Conservation (phyloP, 2,797 vertebrate species). For the Gymnothorax javanicus region DNA sequence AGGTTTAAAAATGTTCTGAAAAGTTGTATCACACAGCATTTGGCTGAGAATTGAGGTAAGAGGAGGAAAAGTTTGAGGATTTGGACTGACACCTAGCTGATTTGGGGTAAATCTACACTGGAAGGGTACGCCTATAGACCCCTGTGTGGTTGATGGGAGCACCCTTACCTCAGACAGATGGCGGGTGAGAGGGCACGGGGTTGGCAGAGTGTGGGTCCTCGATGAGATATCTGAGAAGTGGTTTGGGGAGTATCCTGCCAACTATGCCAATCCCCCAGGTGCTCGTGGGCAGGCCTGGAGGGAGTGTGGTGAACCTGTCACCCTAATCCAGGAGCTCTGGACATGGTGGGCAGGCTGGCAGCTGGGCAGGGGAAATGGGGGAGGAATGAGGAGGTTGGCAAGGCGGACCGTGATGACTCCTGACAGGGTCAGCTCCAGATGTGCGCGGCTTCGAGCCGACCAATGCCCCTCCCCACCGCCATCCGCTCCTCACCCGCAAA, state of each 20-base stretch:
- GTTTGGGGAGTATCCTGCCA: no score
- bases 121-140: background rate
- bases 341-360: conserved; percentile 16
- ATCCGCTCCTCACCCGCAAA: background rate
- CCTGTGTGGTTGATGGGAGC: background rate
- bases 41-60: background rate
- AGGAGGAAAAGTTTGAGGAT: background rate
- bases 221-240: no score
- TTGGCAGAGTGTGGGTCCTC: background rate
- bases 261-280: background rate
- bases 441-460: conserved; percentile 7
- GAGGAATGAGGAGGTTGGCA: background rate
- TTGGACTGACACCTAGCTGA: conserved; percentile 23
- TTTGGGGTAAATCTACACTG: background rate
- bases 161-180: background rate
- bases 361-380: conserved; percentile 14
- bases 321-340: background rate
- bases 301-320: conserved; percentile 21
- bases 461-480: background rate
- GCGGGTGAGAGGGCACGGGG: background rate
- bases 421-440: conserved; percentile 27
- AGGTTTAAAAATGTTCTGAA: background rate
- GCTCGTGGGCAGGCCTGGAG: background rate
- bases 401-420: background rate
- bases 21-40: background rate